Percentiles rank a stretch among this genome's conserved stretches.
These are phyloP conservation scores for Zalophus californianus DNA, from an alignment of 2,797 vertebrate genomes.

Conservation along the genomic window DNA sequence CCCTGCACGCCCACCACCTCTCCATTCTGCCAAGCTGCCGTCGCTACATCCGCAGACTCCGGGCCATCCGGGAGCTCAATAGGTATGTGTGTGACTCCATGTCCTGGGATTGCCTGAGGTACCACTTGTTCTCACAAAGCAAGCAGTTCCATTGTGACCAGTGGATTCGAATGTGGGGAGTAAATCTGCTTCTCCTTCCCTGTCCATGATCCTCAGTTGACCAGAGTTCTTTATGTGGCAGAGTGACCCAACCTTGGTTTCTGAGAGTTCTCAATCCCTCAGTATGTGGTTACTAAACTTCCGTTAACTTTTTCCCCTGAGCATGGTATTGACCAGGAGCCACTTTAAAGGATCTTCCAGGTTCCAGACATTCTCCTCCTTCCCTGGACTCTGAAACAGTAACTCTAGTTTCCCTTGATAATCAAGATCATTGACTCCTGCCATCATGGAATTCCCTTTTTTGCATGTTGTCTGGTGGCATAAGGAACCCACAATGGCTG, in stretches of 20 bases:
- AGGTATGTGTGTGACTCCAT: conserved; percentile 86
- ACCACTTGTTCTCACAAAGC: not conserved
- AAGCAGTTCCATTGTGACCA: rapidly evolving
- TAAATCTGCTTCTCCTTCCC: rapidly evolving
- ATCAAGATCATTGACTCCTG: not conserved
- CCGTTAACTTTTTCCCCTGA: not conserved
- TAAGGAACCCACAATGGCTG: not conserved
- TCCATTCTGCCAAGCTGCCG: conserved; percentile 97
- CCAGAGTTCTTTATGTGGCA: not conserved
- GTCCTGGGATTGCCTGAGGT: not conserved
- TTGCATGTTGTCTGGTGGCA: not conserved
- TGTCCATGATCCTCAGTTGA: rapidly evolving
- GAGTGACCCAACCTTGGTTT: not conserved
- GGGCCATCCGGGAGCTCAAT: conserved; percentile 98
- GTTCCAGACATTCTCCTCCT: not conserved
- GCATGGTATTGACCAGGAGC: not conserved
- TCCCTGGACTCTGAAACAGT: not conserved
- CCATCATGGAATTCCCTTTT: not conserved
- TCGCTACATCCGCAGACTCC: conserved; percentile 97
- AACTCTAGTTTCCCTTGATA: not conserved
- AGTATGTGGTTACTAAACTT: not conserved
- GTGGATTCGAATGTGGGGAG: not conserved
- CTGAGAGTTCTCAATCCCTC: not conserved
- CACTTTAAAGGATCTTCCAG: not conserved
- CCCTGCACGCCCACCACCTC: conserved; percentile 97